A percentile compares a stretch with the other conserved stretches of the same genome.
These are phyloP conservation scores for Laupala kohalensis DNA, from an alignment of 1,140 invertebrate genomes.

Conservation along the genomic window DNA sequence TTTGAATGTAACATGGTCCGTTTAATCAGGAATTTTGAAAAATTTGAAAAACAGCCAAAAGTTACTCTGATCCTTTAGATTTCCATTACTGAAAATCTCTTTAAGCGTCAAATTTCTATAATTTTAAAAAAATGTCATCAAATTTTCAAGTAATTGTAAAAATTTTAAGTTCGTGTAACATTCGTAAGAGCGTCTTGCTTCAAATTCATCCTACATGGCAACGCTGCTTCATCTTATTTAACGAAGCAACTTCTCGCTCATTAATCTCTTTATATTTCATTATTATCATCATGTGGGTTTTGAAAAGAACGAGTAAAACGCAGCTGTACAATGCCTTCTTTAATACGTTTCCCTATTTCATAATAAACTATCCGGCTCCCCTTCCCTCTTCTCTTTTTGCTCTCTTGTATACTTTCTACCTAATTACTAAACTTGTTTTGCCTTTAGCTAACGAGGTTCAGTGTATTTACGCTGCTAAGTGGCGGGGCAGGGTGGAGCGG, in stretches of 20 bases:
- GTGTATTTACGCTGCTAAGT: background rate
- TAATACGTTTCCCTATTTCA: conserved; percentile 6
- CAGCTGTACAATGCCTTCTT: conserved; percentile 2
- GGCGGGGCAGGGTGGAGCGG: background rate
- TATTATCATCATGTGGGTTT: background rate
- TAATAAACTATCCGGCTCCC: background rate
- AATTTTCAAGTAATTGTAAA: too few relatives aligned
- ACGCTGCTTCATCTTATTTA: background rate
- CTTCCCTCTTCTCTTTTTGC: background rate
- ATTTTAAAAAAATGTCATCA: too few relatives aligned
- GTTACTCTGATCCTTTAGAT: too few relatives aligned
- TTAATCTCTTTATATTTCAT: background rate
- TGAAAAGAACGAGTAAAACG: background rate
- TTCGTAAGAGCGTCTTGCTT: background rate
- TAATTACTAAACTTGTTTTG: conserved; percentile 9
- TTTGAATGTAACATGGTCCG: too few relatives aligned
- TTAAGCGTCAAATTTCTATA: too few relatives aligned
- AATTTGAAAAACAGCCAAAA: too few relatives aligned
- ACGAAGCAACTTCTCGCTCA: background rate
- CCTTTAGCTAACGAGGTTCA: background rate
- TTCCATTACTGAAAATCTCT: too few relatives aligned
- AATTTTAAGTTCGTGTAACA: background rate
- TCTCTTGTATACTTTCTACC: conserved; percentile 1
- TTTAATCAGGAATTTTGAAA: too few relatives aligned
- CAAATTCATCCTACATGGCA: too few relatives aligned